Evolutionary conservation across 2,797 vertebrate genomes (phyloP).

Genomic region (Poecile montanus): DNA sequence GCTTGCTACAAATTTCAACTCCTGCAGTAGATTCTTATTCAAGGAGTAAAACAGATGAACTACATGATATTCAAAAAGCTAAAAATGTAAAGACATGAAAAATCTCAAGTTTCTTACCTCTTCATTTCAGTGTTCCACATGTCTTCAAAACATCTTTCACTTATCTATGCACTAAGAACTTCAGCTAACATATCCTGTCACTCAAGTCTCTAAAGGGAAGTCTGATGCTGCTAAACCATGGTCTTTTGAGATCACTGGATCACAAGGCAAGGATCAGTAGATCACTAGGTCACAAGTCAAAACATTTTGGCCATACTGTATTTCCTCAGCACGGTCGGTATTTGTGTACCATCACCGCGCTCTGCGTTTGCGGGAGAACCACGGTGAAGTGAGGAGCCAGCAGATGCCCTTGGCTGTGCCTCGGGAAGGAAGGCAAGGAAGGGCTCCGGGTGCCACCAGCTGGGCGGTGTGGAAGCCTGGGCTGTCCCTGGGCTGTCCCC

Average conservation of each 20-base stretch:
- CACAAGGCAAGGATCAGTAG: background rate
- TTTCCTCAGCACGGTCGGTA: accelerated
- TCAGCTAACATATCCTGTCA: background rate
- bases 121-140: background rate
- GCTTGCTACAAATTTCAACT: background rate
- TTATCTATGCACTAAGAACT: background rate
- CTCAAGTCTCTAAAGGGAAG: background rate
- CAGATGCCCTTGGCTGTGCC: background rate
- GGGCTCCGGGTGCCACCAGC: background rate
- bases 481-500: background rate
- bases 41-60: background rate
- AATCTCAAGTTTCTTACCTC: background rate
- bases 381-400: accelerated
- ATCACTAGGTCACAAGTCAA: background rate
- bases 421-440: background rate
- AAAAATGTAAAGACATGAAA: background rate
- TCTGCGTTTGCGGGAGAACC: accelerated
- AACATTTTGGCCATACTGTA: accelerated
- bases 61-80: background rate
- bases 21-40: background rate
- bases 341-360: accelerated
- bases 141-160: background rate
- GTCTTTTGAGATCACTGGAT: background rate
- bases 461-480: background rate
- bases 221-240: background rate